Percentiles rank a stretch among this genome's conserved stretches.
phyloP scores from a whole-genome alignment of 2,797 vertebrate genomes.

The Mus caroli region DNA sequence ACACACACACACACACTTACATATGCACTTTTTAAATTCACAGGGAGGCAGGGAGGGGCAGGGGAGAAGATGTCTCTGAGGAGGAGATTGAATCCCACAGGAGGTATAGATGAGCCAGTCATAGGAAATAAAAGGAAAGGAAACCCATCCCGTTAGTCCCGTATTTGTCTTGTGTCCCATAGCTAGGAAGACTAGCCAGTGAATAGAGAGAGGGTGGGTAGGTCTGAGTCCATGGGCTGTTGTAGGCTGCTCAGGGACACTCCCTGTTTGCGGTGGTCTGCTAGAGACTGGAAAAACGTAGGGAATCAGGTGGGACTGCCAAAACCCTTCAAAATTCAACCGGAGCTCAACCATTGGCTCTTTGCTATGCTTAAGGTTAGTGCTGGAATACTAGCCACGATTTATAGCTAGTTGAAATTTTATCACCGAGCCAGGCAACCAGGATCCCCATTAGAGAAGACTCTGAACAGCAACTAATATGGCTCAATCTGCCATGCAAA shows the following conservation, averaged over 20 bases:
- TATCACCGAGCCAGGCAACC: neutral
- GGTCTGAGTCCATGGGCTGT: neutral
- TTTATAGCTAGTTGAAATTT: neutral
- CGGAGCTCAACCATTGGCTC: neutral
- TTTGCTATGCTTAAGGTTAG: neutral
- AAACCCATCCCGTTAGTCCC: neutral
- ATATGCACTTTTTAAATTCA: neutral
- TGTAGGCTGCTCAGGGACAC: neutral
- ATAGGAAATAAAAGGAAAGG: neutral
- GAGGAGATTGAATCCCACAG: neutral
- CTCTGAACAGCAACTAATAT: neutral
- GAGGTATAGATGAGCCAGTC: neutral
- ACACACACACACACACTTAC: neutral
- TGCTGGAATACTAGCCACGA: neutral
- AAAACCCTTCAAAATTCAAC: neutral
- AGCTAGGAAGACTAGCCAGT: neutral
- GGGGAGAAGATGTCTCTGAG: neutral
- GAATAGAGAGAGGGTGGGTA: neutral
- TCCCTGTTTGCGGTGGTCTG: no score
- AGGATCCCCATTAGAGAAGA: neutral
- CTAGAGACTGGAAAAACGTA: neutral
- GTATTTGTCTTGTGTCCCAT: neutral
- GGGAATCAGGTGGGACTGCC: neutral
- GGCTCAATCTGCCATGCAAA: neutral
- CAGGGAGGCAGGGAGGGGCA: no score